Base-by-base conservation (phyloP, 2,797 vertebrate genomes). In the Coccyzus lansbergi region DNA sequence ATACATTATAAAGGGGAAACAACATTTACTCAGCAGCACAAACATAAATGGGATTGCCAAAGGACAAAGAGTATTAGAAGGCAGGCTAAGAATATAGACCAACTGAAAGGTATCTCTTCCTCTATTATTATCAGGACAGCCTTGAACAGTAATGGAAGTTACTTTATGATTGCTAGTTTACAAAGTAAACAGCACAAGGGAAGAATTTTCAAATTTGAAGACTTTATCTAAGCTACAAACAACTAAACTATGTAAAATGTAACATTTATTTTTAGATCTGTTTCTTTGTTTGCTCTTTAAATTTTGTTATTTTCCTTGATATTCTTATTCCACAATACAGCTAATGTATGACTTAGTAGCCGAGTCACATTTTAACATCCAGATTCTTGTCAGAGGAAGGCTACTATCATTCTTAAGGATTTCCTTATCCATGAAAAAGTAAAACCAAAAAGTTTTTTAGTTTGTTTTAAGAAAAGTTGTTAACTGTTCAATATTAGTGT, bases 21-120 rank as follows among this genome's bases (percentile, higher is more conserved):
- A 86, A 70, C 34, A 44, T 18, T 60, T 21, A 71, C 9, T 71
- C 24, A 58, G 65, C 3, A 1, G 38, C 42, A 90, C 31, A 82
- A 72, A 65, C 0, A 5, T 12, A 63, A 49, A 80, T 64, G 56
- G 36, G 75, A 77, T 67, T 88, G 72, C 58, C 42, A 65, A 79
- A 59, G 31, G 44, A 94, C 68, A 92, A 91, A 95, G 67, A 91
- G 18, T 67, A 72, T 92, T 88, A 94, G 48, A 82, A 90, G 81
- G 52, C 29, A 46, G 74, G 31, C 67, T 94, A 94, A 84, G 86
- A 95, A 88, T 59, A 79, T 16, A 52, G 58, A 62, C 83, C 83
- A 88, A 36, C 19, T 75, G 70, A 55, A 89, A 87, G 71, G 58
- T 64, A 84, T 65, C 31, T 36, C 2, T 1, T 78, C 51, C 33